Evolutionary conservation across 2,888 invertebrate genomes (phyloP), one percentile per base, ranked within the genome.

Genomic region (Ophion costatus): DNA sequence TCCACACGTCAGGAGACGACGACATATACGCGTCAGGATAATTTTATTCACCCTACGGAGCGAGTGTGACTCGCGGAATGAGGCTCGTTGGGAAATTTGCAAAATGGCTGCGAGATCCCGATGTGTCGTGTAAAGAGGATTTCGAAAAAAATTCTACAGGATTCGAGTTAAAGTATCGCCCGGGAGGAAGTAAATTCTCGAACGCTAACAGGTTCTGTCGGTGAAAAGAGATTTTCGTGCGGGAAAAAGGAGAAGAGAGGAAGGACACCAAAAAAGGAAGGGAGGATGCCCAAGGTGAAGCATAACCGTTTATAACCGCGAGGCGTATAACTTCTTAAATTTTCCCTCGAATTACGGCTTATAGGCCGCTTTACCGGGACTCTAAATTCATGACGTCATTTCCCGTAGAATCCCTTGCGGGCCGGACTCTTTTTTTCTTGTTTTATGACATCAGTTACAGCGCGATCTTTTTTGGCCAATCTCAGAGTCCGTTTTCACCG

Each of bases 311-410:
- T 80, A 81, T 86, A 86, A 81, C 79, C 81, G 66, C 73, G 76
- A 83, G 83, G 71, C 79, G 78, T 86, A 85, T 84, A 85, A 87
- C 88, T 88, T 87, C 51, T 74, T 86, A 82, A 87, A 83, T 86
- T 85, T 88, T 63, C 84, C 80, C 66, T 22, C 69, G 82, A 87
- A 85, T 88, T 87, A 87, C 80, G 82, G 87, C 82, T 88, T 87
- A 87, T 85, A 85, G 83, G 84, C 81, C 74, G 80, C 75, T 84
- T 87, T 86, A 84, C 84, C 80, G 75, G 66, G 73, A 84, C 83
- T 88, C 85, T 79, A 87, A 88, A 88, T 88, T 88, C 88, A 88
- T 88, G 88, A 86, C 85, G 83, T 87, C 85, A 88, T 88, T 88
- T 87, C 80, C 82, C 77, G 22, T 59, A 57, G 56, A 84, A 84